Conservation (phyloP, 2,888 invertebrate species). For the Drosophila demipolita region DNA sequence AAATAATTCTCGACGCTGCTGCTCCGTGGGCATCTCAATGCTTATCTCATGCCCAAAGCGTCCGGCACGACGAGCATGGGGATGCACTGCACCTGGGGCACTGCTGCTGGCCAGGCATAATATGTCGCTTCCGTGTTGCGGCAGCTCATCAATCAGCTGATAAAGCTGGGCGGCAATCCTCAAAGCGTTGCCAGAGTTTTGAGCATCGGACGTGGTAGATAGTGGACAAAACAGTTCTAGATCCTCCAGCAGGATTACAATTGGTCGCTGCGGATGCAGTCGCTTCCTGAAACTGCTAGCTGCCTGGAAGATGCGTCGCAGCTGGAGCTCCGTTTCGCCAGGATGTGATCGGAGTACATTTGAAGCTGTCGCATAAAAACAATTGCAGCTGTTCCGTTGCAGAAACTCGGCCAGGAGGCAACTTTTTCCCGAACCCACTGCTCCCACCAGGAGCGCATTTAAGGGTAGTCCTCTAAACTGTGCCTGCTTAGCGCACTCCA, state of each 20-base stretch:
- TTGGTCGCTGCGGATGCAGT: slow-evolving; percentile 74
- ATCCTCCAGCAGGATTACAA: slow-evolving; percentile 85
- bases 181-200: slow-evolving; percentile 81
- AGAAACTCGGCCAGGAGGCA: slow-evolving; percentile 86
- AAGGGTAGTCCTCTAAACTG: slow-evolving; percentile 45
- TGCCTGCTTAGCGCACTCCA: slow-evolving; percentile 29
- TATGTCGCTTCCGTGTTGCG: slow-evolving; percentile 77
- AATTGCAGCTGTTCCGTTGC: slow-evolving; percentile 84
- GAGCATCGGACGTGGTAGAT: slow-evolving; percentile 39
- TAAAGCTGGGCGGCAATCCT: slow-evolving; percentile 85
- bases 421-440: slow-evolving; percentile 87
- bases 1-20: slow-evolving; percentile 85
- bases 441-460: slow-evolving; percentile 84
- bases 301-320: slow-evolving; percentile 85
- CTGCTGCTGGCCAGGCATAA: slow-evolving; percentile 87
- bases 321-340: slow-evolving; percentile 86
- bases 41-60: slow-evolving; percentile 87
- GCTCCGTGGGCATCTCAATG: slow-evolving; percentile 85
- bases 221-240: slow-evolving; percentile 85
- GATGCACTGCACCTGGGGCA: slow-evolving; percentile 85
- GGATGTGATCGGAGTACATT: slow-evolving; percentile 85
- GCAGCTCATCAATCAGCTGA: slow-evolving; percentile 85
- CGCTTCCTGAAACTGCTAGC: slow-evolving; percentile 81
- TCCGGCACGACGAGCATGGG: slow-evolving; percentile 86
- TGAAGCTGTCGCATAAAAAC: slow-evolving; percentile 85